These are phyloP conservation scores for Diorhabda sublineata DNA, from an alignment of 1,140 invertebrate species.

Conservation along the genomic window DNA sequence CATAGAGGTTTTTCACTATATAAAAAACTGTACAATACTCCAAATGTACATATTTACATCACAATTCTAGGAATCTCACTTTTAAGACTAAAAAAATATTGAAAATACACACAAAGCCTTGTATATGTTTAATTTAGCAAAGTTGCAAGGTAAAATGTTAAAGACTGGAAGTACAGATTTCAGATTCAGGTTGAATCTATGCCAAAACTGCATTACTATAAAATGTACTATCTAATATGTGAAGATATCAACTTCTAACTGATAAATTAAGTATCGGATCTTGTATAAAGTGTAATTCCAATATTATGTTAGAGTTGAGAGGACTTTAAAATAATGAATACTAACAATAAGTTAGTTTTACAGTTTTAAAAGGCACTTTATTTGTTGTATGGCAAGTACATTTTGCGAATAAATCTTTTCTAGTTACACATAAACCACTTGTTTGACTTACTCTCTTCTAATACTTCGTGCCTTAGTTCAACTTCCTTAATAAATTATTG, in stretches of 20 bases:
- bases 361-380: too few relatives aligned
- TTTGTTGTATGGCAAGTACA: too few relatives aligned
- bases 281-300: neutral
- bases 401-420: too few relatives aligned
- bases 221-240: neutral
- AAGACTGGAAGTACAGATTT: neutral
- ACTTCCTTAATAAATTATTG: too few relatives aligned
- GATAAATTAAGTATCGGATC: neutral
- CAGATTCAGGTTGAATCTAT: neutral
- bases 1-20: constrained; percentile 12
- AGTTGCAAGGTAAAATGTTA: neutral
- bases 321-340: too few relatives aligned
- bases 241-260: neutral
- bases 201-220: neutral
- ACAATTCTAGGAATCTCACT: constrained; percentile 3
- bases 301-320: too few relatives aligned
- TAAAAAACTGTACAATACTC: constrained; percentile 19
- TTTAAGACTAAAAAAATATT: neutral
- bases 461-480: too few relatives aligned
- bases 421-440: too few relatives aligned
- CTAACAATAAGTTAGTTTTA: too few relatives aligned
- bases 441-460: too few relatives aligned
- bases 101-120: neutral
- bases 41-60: constrained; percentile 15
- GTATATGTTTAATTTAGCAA: neutral